Conservation (phyloP, 2,797 vertebrate species). For the Siniperca obscura region DNA sequence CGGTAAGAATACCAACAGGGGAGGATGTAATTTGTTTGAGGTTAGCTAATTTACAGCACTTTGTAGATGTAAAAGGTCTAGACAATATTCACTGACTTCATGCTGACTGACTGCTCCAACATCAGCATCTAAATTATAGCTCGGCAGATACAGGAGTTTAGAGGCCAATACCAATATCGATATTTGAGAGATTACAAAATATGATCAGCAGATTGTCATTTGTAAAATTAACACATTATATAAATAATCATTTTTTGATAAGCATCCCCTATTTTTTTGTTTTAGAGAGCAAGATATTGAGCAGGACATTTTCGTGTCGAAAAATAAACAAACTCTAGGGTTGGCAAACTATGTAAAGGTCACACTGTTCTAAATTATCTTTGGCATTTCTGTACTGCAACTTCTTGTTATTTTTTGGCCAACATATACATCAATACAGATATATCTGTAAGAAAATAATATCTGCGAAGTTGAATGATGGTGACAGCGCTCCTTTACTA, state of each 20-base stretch:
- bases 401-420: background rate
- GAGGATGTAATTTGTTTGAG: background rate
- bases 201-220: too few relatives aligned
- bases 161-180: background rate
- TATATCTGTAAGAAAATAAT: background rate
- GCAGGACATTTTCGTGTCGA: background rate
- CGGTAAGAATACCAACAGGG: background rate
- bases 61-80: background rate
- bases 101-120: background rate
- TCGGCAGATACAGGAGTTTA: background rate
- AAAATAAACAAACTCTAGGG: background rate
- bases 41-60: background rate
- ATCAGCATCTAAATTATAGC: background rate
- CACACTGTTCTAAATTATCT: background rate
- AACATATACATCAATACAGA: background rate
- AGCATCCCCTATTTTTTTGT: background rate
- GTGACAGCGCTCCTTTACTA: background rate
- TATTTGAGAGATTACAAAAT: background rate
- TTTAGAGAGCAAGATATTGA: too few relatives aligned
- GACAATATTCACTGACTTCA: background rate
- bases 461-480: background rate
- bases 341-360: background rate
- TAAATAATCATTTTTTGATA: background rate
- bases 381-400: background rate
- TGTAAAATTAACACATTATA: too few relatives aligned